Base-by-base conservation (phyloP, 2,113 vertebrate genomes). In the Xiphophorus couchianus region DNA sequence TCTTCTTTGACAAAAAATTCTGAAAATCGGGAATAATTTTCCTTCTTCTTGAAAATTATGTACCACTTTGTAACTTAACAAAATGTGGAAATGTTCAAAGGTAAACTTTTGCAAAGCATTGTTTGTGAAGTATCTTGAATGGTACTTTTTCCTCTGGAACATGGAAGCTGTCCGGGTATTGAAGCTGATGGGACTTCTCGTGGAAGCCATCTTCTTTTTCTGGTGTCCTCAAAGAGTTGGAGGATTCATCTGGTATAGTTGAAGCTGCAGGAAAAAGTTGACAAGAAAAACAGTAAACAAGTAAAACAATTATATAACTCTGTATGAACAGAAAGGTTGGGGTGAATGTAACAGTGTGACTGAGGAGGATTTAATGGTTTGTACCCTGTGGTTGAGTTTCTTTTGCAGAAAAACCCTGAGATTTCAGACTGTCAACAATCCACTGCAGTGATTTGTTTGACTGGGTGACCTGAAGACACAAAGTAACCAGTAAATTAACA, bases 91-190 rank as follows among this genome's bases (percentile, higher is more conserved):
- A 58, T 25, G 25, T n/a, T 25, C 14, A 19, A 48, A 17, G 17
- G 44, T 58, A 58, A 58, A 58, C 51, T 3, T 9, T 58, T 58
- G 22, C 5, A 58, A 10, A 58, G 51, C 51, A 58, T 9, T 10
- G 10, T 58, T 58, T 48, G 62, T 25, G 25, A 75, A 51, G 17
- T 94, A 99, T 97, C 96, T 97, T 93, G 97, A 97, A 99, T 25
- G 96, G 94, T 64, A 99, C 97, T 82, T 96, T 98, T 93, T 99
- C 98, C 3, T 99, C 95, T 0, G 97, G 97, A 80, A 99, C 97
- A 0, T 97, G 96, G 88, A 98, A 99, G 33, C 93, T 94, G 66
- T 72, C 80, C 0, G 96, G 96, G 77, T 99, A 99, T 3, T 92
- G 77, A 29, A 96, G 90, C 66, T 95, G 93, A 33, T 97, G 94